Evolutionary conservation across 1,140 invertebrate genomes (phyloP), one percentile per base, ranked within the genome.

Genomic region (Aporrectodea caliginosa): DNA sequence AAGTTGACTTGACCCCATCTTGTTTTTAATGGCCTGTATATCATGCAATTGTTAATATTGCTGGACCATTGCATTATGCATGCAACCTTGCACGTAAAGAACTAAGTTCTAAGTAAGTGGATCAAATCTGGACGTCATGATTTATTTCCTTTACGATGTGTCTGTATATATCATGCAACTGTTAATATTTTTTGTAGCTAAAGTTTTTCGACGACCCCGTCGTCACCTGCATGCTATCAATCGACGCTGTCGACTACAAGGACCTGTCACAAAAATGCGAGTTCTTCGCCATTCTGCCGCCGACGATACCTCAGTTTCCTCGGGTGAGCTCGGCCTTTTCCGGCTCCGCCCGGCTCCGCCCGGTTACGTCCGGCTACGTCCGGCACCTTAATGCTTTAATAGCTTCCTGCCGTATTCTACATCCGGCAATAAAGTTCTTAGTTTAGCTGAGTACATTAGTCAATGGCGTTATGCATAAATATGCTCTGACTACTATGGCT

Each of bases 341-440:
- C 98, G 96, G 98, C 98, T 94, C 89, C 98, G 27, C 95, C 95
- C 92, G 98, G 95, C 89, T 93, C 95, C 87, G 94, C 96, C 86
- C 92, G 98, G 32, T 96, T 96, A 93, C 95, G 27, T 73, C 14
- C 14, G 29, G 14, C 14, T 14, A 16, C n/a, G n/a, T 16, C 58
- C n/a, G n/a, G 58, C 58, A 16, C 14, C n/a, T 68, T 68, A 16
- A 68, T 68, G 14, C 14, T 68, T 68, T 68, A n/a, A 16, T 68
- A 68, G 58, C n/a, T 14, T 68, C 14, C n/a, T 68, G 58, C n/a
- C n/a, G n/a, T 68, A 68, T 68, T 14, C 58, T 16, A 68, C 14
- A 68, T 68, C n/a, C 14, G 14, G 58, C 58, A 68, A 14, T n/a
- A 16, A 16, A 16, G 16, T 30, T 73, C 30, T 16, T 16, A 14